Evolutionary conservation across 2,888 invertebrate species (phyloP).

Genomic region (Perdita meconis): DNA sequence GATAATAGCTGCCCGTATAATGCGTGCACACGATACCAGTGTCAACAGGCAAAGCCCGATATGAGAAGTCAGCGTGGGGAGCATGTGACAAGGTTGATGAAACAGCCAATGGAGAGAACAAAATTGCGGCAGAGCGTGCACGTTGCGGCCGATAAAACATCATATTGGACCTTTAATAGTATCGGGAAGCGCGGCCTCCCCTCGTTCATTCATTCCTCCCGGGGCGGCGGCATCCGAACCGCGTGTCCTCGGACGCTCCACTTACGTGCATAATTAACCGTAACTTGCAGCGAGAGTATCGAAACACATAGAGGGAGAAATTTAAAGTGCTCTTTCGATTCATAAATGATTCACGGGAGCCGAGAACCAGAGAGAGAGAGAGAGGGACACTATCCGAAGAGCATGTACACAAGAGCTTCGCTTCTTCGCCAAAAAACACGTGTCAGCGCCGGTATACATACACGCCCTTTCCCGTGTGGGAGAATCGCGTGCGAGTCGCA

Average conservation of each 20-base stretch:
- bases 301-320: conserved; percentile 23
- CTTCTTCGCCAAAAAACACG: background rate
- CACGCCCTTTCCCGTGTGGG: background rate
- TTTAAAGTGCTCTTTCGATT: conserved; percentile 45
- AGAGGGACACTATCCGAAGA: background rate
- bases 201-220: conserved; percentile 41
- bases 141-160: conserved; percentile 20
- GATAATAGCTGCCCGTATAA: background rate
- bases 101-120: background rate
- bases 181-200: background rate
- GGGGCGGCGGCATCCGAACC: background rate
- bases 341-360: conserved; percentile 43
- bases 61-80: conserved; percentile 17
- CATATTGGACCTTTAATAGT: conserved; percentile 26
- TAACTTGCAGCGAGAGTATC: conserved; percentile 26
- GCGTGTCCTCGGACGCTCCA: conserved; percentile 20
- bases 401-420: conserved; percentile 1
- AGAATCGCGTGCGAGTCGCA: conserved; percentile 11
- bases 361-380: background rate
- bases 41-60: background rate
- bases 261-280: conserved; percentile 53
- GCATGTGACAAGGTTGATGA: background rate
- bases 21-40: background rate
- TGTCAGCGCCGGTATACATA: background rate
- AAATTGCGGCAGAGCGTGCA: conserved; percentile 24